phyloP scores from a whole-genome alignment of 2,113 vertebrate genomes.

The Sapayoa aenigma region DNA sequence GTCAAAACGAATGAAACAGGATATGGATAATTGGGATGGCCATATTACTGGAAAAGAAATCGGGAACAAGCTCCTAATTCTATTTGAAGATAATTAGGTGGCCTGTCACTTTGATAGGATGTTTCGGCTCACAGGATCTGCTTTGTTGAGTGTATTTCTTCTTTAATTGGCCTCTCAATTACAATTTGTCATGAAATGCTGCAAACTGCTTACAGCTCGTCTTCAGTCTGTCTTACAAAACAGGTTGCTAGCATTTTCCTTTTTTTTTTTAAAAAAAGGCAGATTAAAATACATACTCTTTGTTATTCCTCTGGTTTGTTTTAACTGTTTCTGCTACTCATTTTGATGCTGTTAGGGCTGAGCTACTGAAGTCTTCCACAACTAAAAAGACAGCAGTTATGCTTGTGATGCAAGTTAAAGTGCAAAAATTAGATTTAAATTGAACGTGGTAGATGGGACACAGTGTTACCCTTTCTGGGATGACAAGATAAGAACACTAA shows the following conservation, averaged over 20 bases:
- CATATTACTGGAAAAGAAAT: slow-evolving; percentile 8
- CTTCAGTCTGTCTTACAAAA: slow-evolving; percentile 25
- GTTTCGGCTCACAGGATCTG: not conserved
- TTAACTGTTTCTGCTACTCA: not conserved
- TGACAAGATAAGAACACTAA: not conserved
- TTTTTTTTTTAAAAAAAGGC: not conserved
- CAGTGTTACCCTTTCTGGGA: not conserved
- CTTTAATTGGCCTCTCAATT: slow-evolving; percentile 61
- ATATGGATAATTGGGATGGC: slow-evolving; percentile 21
- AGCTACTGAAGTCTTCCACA: not conserved
- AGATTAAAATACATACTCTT: not conserved
- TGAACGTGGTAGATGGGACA: not conserved
- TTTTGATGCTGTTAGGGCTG: not conserved
- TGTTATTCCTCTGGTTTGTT: not conserved
- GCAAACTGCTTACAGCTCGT: slow-evolving; percentile 2
- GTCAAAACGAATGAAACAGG: slow-evolving; percentile 1
- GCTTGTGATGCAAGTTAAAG: not conserved
- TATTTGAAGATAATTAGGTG: slow-evolving; percentile 40
- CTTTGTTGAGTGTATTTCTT: slow-evolving; percentile 33
- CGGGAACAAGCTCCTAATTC: not conserved
- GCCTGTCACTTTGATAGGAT: slow-evolving; percentile 32
- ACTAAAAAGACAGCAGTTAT: not conserved
- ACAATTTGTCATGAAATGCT: slow-evolving; percentile 35
- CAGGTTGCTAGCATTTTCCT: not conserved
- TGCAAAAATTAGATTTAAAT: not conserved